Evolutionary conservation across 2,888 invertebrate genomes (phyloP), one percentile per base, ranked within the genome.

Genomic region (Agrotis exclamationis): DNA sequence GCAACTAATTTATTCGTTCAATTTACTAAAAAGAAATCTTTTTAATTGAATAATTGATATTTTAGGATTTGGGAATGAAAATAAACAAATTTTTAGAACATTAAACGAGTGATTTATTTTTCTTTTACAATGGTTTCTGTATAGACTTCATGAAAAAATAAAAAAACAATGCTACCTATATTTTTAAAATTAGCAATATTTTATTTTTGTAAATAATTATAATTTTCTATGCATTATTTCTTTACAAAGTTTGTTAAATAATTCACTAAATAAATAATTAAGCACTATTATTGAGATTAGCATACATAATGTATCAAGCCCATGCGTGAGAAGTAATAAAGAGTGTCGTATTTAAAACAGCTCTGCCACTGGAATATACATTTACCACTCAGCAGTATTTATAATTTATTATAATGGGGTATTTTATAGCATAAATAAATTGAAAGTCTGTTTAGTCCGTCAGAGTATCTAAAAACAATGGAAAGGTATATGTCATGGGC

Each of bases 41-140:
- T 33, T 39, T n/a, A n/a, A n/a, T n/a, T n/a, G n/a, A 39, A 39
- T 9, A 4, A 22, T 7, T 47, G 33, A 18, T 16, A 39, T 47
- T 53, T 63, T 16, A 53, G 63, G 50, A 44, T 22, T 50, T n/a
- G 18, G 50, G 63, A 47, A 24, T 47, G 14, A 24, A 59, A 53
- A 22, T 9, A 73, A 63, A 70, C 45, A 33, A 70, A 1, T 2
- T 24, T 51, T 51, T 60, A 3, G 11, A 2, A 20, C n/a, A 13
- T n/a, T 20, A 2, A 39, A n/a, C n/a, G 1, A 50, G 3, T 11
- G 14, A 45, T 70, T 70, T 70, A 70, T 72, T 72, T 16, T 28
- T 45, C 13, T 45, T 51, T 13, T 22, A 72, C 59, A 72, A 50
- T 57, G 6, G 39, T 56, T 47, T 50, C 3, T 50, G 20, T 11